Evolutionary conservation across 2,113 vertebrate species (phyloP), one percentile per base, ranked within the genome.

Genomic region (Gadus chalcogrammus): DNA sequence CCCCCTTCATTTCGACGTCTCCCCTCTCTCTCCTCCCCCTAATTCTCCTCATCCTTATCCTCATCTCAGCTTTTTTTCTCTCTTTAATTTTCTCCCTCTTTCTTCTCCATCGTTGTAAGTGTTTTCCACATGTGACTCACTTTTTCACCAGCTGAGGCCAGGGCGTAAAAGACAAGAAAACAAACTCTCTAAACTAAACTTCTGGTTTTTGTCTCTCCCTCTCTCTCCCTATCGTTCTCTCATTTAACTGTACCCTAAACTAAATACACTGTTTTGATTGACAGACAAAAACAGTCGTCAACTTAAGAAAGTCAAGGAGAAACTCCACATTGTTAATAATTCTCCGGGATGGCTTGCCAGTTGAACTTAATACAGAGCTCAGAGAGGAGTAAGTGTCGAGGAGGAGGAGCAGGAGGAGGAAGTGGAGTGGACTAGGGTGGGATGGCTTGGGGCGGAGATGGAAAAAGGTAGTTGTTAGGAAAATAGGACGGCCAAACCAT

Each of bases 111-210:
- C 81, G 80, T 80, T 76, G 76, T 83, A 65, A 62, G 74, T 77
- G 67, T 82, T 88, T 86, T 88, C 87, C 81, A 85, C 81, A 79
- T 85, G 82, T 89, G 89, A 91, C 85, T 90, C 88, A 91, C 73
- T 90, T 84, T 86, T 89, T 89, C 85, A 86, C 77, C 67, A 82
- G 79, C 75, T 70, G 69, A 78, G 77, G 87, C 90, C 85, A 91
- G 85, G 86, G 85, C 70, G 76, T 72, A 67, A 65, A 84, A 80
- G 9, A 80, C 65, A 71, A 76, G 78, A 17, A 58, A 2, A 58
- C 1, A 58, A 17, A 58, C 31, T 13, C 12, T 2, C 42, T 48
- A 48, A 48, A 48, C 42, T 13, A 13, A 48, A 48, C 42, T 9
- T 48, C 42, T 48, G 8, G 1, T 17, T 35, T 24, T 68, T 24